A percentile compares a stretch with the other conserved stretches of the same genome.
Conservation (phyloP, 2,113 vertebrate species). For the Lagopus leucura region DNA sequence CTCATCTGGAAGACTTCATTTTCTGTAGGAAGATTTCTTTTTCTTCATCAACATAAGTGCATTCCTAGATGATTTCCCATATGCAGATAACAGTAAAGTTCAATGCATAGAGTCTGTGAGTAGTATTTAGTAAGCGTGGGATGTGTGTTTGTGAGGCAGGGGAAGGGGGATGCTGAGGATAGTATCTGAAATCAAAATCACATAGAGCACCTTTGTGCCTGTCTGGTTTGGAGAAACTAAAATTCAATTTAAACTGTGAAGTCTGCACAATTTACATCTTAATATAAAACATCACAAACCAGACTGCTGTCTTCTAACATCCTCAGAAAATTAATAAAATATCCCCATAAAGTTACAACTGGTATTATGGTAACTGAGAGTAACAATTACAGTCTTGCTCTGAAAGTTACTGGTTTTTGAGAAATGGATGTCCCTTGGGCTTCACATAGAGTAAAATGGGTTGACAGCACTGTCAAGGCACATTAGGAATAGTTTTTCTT, state of each 20-base stretch:
- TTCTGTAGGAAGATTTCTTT: not conserved
- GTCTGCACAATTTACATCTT: not conserved
- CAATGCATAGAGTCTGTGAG: not conserved
- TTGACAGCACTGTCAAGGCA: not conserved
- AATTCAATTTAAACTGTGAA: not conserved
- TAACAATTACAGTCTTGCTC: not conserved
- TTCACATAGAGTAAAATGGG: not conserved
- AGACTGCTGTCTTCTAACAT: not conserved
- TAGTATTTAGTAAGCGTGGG: not conserved
- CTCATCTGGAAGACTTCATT: not conserved
- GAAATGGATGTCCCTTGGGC: not conserved
- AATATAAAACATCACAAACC: not conserved
- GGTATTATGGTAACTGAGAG: not conserved
- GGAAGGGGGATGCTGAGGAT: not conserved
- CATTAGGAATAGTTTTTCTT: not conserved
- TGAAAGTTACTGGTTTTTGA: not conserved
- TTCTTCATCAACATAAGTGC: not conserved
- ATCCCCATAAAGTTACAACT: not conserved
- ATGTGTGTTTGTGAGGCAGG: too few relatives aligned
- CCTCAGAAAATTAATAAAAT: not conserved
- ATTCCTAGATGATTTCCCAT: not conserved
- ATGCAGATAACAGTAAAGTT: rapidly evolving
- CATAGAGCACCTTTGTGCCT: not conserved
- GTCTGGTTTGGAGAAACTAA: not conserved
- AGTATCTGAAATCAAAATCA: not conserved